These are phyloP conservation scores for Sphaerodactylus townsendi DNA, from an alignment of 2,113 vertebrate species.

Conservation along the genomic window DNA sequence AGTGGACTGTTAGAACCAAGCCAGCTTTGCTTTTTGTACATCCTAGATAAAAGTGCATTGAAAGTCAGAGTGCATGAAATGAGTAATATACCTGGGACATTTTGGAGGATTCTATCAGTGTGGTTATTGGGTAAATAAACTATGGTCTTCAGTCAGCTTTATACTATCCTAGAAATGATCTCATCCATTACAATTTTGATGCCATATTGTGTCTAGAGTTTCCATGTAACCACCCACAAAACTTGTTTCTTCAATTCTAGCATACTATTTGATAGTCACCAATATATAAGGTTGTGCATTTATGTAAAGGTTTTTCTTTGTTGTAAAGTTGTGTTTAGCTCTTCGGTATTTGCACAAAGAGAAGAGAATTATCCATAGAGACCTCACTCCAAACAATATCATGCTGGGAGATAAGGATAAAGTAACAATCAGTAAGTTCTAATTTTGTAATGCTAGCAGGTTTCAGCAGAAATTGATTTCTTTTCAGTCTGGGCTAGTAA, in stretches of 20 bases:
- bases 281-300: background rate
- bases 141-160: background rate
- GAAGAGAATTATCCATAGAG: slow-evolving; percentile 87
- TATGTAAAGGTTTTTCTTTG: slow-evolving; percentile 32
- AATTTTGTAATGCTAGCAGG: background rate
- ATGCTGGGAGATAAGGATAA: slow-evolving; percentile 89
- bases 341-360: slow-evolving; percentile 90
- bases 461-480: background rate
- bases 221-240: background rate
- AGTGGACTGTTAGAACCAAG: background rate
- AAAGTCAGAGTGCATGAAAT: background rate
- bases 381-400: slow-evolving; percentile 87
- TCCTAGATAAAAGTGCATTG: background rate
- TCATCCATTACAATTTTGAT: background rate
- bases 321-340: slow-evolving; percentile 85
- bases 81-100: background rate
- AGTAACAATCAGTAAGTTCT: slow-evolving; percentile 87
- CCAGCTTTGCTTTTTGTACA: background rate
- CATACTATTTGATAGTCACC: background rate
- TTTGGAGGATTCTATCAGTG: background rate
- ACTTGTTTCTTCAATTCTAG: background rate
- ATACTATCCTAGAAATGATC: background rate
- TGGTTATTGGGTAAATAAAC: background rate
- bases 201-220: background rate
- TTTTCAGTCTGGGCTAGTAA: background rate